Base-by-base conservation (phyloP, 2,113 vertebrate species). In the Herpetotheres cachinnans region DNA sequence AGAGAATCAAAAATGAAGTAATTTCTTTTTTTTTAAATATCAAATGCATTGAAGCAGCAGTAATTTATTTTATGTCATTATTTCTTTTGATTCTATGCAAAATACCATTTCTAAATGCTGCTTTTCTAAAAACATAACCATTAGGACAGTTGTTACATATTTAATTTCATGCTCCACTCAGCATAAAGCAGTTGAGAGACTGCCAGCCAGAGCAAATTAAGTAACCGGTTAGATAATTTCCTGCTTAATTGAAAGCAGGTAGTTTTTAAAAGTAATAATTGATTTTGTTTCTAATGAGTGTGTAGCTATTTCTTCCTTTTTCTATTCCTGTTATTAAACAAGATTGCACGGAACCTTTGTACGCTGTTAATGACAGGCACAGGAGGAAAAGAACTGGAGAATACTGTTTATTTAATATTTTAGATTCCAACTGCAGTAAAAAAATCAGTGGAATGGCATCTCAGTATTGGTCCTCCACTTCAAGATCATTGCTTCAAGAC, bases 91-190 rank as follows among this genome's bases (percentile, higher is more conserved):
- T 95, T 95, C 82, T 78, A 93, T 82, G 95, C 79, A 91, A 91
- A 93, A 96, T 92, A 94, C 90, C 76, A 96, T 94, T 97, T 95
- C 94, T 94, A 97, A 97, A 96, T 66, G 72, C 94, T 82, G 76
- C 89, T 84, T 95, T 96, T 97, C 90, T 88, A 61, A 96, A 97
- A 98, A 97, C 97, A 96, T 77, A 96, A 93, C 97, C 97, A 97
- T 98, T 98, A 98, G 95, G 97, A 95, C 97, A 96, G 97, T 97
- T 97, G 97, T 98, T 98, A 98, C 98, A 98, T 98, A 98, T 98
- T 98, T 98, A 98, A 98, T 98, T 98, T 98, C 98, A 98, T 98
- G 98, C 98, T 98, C 96, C 98, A 98, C 96, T 98, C 98, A 98
- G 98, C 98, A 98, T 98, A 98, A 98, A 98, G 97, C 97, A 97